Conservation (phyloP, 2,888 invertebrate genomes). For the Dicyrtomina minuta region DNA sequence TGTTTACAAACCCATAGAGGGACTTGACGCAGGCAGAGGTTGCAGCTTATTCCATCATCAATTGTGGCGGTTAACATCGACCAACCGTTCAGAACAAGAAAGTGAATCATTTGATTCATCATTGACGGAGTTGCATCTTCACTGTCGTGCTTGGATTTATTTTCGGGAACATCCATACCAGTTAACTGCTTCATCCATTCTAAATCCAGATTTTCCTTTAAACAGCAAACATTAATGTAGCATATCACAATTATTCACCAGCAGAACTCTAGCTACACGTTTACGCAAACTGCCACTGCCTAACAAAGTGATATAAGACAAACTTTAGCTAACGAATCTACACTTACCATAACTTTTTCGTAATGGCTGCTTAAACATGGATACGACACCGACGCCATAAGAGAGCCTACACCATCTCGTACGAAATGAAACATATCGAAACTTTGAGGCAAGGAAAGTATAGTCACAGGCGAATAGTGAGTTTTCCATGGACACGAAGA, state of each 20-base stretch:
- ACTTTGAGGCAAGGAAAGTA: slow-evolving; percentile 10
- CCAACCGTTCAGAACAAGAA: slow-evolving; percentile 27
- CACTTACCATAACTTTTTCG: slow-evolving; percentile 3
- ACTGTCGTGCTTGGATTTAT: neutral
- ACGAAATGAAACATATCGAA: slow-evolving; percentile 21
- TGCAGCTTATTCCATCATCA: slow-evolving; percentile 7
- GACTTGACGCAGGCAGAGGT: slow-evolving; percentile 15
- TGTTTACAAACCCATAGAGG: slow-evolving; percentile 15
- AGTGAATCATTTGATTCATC: slow-evolving; percentile 1
- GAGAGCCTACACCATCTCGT: neutral
- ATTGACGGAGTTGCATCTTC: neutral
- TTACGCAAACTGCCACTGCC: too few relatives aligned
- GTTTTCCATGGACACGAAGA: slow-evolving; percentile 9
- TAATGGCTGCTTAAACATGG: neutral
- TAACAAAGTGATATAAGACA: too few relatives aligned
- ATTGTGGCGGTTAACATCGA: neutral
- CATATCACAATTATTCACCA: too few relatives aligned
- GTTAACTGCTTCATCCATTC: slow-evolving; percentile 10
- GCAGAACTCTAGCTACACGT: too few relatives aligned
- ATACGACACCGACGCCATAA: neutral
- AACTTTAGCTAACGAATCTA: neutral
- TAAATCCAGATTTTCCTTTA: neutral
- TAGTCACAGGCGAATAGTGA: slow-evolving; percentile 14
- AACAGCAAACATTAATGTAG: too few relatives aligned
- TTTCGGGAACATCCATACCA: neutral